Evolutionary conservation across 2,113 vertebrate species (phyloP), one percentile per base, ranked within the genome.

Genomic region (Lepus americanus): DNA sequence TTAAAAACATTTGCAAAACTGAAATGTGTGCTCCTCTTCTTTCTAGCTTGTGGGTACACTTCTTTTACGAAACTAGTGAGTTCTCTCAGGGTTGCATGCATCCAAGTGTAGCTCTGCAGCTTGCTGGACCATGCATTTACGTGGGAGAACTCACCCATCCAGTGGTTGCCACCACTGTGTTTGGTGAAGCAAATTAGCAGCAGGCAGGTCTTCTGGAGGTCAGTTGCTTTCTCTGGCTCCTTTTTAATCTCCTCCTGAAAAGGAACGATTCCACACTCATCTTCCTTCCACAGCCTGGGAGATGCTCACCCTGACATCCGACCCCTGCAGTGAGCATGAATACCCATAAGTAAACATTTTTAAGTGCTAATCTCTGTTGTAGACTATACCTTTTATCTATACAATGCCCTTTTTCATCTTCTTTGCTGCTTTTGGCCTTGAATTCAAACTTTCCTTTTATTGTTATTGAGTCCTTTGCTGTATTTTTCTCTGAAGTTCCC

Each of bases 61-160:
- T 99, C 99, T 95, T 99, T 99, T 94, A 99, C 99, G 94, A 99
- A 98, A 95, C 99, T 99, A 77, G 99, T 99, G 78, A 99, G 98
- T 96, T 99, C 99, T 97, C 99, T 99, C 96, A 99, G 98, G 63
- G 99, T 99, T 11, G 99, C 99, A n/a, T 99, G 99, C 99, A 99
- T 99, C 99, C 99, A 44, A 44, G 44, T 44, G 44, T 44, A 44
- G 44, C 44, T 44, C 44, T 44, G 7, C 44, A 44, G 44, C 44
- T 44, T 44, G 44, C 44, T 44, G 44, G 44, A 44, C 44, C 44
- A 44, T 44, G 44, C 44, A 44, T 44, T 44, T 44, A 44, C 44
- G 44, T 44, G 44, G 44, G 44, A 44, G 44, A 44, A 44, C 44
- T 44, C 44, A 44, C 44, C 44, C 44, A 44, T 44, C 44, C 44